Base-by-base conservation (phyloP, 2,888 invertebrate species). In the Catotricha subobsoleta region DNA sequence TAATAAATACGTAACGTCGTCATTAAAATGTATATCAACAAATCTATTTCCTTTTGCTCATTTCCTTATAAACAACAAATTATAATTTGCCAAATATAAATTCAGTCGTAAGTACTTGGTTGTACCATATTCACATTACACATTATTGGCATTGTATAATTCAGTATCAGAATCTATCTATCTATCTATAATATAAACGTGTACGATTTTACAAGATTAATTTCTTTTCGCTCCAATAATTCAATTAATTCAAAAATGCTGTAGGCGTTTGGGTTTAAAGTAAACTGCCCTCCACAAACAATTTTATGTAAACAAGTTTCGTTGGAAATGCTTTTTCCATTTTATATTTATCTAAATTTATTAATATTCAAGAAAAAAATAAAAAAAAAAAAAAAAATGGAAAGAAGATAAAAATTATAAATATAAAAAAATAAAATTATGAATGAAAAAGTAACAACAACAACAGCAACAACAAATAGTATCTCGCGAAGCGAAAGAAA, bases 221-320 rank as follows among this genome's bases (percentile, higher is more conserved):
- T 44, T 42, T 45, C 45, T 43, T 47, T 38, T 34, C 48, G 45
- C 46, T 43, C 39, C 43, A 46, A 44, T 48, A 47, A 48, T 48
- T 48, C 39, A 47, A 48, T 48, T 48, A 48, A 44, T 43, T 43
- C 39, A 27, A 40, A 43, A 39, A 20, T 20, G 41, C 41, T 36
- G 2, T 13, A 37, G 41, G 41, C 41, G 34, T 40, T 40, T 40
- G 28, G 40, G 40, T 34, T 34, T 33, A 19, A 40, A 19, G 25
- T 27, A 40, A 34, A 25, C 40, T 23, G 34, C 40, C 40, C 34
- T 19, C 23, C 29, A 33, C 39, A 34, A 34, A 39, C 28, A 20
- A 39, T 30, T 21, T 21, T 36, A 21, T 33, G 33, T 16, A 33
- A 33, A 33, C 33, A 33, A 33, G 33, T 33, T 15, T 18, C 33